phyloP scores from a whole-genome alignment of 1,140 invertebrate genomes.

The Druon quercuslanigerum region DNA sequence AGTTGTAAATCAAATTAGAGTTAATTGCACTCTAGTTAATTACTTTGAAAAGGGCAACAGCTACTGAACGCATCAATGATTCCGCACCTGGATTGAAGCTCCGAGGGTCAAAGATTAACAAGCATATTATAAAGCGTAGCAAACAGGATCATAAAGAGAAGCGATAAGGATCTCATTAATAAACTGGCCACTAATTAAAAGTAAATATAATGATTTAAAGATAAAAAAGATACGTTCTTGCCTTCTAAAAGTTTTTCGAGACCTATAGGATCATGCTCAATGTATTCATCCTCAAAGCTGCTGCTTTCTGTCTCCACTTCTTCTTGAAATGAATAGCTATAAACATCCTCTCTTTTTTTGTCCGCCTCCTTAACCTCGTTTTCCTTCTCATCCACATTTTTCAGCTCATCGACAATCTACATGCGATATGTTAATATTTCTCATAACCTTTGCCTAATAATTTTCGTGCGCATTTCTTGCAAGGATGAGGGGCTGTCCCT shows the following conservation, averaged over 20 bases:
- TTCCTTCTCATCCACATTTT: background rate
- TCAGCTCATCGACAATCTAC: background rate
- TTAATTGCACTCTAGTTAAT: constrained; percentile 16
- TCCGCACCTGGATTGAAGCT: constrained; percentile 6
- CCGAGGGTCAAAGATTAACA: background rate
- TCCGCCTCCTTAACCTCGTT: background rate
- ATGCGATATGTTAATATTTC: too few relatives aligned
- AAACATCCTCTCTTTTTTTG: background rate
- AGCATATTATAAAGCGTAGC: background rate
- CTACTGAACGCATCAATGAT: constrained; percentile 26
- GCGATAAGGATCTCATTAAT: background rate
- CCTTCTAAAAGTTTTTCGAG: background rate
- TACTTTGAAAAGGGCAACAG: constrained; percentile 1
- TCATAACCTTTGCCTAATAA: too few relatives aligned
- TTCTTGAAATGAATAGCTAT: constrained; percentile 13
- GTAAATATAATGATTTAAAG: background rate
- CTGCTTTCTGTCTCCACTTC: background rate
- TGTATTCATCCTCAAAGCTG: background rate
- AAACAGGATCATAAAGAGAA: background rate
- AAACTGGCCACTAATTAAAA: constrained; percentile 1
- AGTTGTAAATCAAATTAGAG: constrained; percentile 13
- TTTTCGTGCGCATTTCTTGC: too few relatives aligned
- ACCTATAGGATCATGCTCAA: background rate
- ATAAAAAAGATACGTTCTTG: background rate
- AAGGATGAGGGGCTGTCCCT: too few relatives aligned